A percentile compares a stretch with the other conserved stretches of the same genome.
Evolutionary conservation across 2,797 vertebrate genomes (phyloP).

Genomic region (Sparus aurata): DNA sequence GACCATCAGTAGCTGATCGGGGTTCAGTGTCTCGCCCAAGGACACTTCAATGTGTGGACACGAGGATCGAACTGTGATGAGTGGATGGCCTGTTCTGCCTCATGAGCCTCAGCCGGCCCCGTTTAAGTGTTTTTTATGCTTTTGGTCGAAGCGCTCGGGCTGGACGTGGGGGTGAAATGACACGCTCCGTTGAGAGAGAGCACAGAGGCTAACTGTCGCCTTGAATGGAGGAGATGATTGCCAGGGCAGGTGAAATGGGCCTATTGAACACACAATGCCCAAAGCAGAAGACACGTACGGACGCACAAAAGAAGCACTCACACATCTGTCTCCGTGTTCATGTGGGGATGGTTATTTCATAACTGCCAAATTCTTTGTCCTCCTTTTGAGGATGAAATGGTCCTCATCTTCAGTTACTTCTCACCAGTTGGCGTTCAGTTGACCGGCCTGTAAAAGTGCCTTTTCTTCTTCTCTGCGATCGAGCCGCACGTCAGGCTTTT

Average conservation of each 20-base stretch:
- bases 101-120: not conserved
- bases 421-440: not conserved
- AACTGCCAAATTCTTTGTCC: slow-evolving; percentile 11
- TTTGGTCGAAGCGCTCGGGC: not conserved
- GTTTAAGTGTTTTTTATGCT: not conserved
- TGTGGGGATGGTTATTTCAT: slow-evolving; percentile 11
- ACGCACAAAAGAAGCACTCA: slow-evolving; percentile 9
- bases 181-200: not conserved
- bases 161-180: not conserved
- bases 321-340: not conserved
- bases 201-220: not conserved
- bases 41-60: not conserved
- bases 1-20: not conserved
- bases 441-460: not conserved
- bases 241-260: slow-evolving; percentile 18
- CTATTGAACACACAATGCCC: slow-evolving; percentile 5
- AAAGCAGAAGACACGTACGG: not conserved
- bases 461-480: slow-evolving; percentile 10
- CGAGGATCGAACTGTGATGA: not conserved
- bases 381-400: not conserved
- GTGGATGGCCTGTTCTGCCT: not conserved
- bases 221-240: slow-evolving; percentile 22
- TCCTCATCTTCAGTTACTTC: slow-evolving; percentile 12
- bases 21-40: not conserved
- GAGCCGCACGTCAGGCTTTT: not conserved